Base-by-base conservation (phyloP, 1,140 invertebrate species). In the Polyergus mexicanus region DNA sequence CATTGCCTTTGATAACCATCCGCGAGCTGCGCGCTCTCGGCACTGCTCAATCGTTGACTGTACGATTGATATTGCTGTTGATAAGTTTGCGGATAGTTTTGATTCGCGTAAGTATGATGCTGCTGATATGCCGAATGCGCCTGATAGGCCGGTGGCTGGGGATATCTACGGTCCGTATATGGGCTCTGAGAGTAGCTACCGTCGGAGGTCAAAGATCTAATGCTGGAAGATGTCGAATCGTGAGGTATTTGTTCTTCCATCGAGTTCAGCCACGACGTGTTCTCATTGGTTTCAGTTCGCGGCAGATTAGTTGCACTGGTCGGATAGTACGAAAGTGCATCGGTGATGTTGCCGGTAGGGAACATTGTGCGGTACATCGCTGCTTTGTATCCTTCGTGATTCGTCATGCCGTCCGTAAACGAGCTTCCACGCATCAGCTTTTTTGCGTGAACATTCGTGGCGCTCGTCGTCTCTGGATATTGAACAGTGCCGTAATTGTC, bases 321-420 rank as follows among this genome's bases (percentile, higher is more conserved):
- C 63, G 97, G 97, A 93, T 98, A 97, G 86, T 98, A 98, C 0
- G 97, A 97, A 56, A 97, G 93, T 25, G 97, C 97, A 91, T 97
- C 97, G 0, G 97, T 97, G 38, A 97, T 96, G 92, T 97, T 97
- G 22, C 96, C 96, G 1, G 96, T 96, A 54, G 97, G 97, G 92
- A 97, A 97, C 95, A 96, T 97, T 19, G 96, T 96, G 44, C 96
- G 95, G 90, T 97, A 96, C 92, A 96, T 95, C 2, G 95, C 95
- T 32, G 94, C 94, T 94, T 97, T 97, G 91, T 97, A 97, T 60
- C 95, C 96, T 87, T 97, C 97, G 92, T 97, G 96, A 90, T 96
- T 96, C 85, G 95, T 94, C 81, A 96, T 93, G 28, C 95, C 94
- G 76, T 97, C 96, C 60, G 94, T 95, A 86, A 91, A 93, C 25